Conservation (phyloP, 2,113 vertebrate genomes). For the Chionis minor region DNA sequence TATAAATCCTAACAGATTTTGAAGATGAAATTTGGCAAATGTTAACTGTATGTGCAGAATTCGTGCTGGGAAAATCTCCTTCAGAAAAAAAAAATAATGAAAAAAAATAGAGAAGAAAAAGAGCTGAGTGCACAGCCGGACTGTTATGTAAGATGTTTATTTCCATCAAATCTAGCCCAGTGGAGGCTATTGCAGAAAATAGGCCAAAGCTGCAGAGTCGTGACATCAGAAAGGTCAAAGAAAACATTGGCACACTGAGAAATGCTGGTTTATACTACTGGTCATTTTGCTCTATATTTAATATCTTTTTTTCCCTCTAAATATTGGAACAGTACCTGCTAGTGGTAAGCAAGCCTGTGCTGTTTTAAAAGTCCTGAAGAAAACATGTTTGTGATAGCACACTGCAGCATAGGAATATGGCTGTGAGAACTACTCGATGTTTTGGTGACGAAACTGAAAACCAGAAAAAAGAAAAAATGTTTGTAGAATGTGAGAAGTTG, state of each 20-base stretch:
- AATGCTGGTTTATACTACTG: neutral
- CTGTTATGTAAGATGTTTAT: constrained; percentile 81
- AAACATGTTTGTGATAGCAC: neutral
- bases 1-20: constrained; percentile 70
- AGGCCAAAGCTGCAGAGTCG: constrained; percentile 66
- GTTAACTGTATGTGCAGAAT: constrained; percentile 71
- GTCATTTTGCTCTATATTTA: neutral
- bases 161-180: constrained; percentile 63
- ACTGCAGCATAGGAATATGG: neutral
- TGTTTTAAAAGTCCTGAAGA: neutral
- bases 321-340: neutral
- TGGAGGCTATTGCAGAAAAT: constrained; percentile 66
- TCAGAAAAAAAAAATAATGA: neutral
- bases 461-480: neutral
- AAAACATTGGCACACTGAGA: neutral
- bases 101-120: neutral
- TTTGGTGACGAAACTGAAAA: neutral
- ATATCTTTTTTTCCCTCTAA: neutral
- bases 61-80: constrained; percentile 72
- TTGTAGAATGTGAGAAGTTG: neutral
- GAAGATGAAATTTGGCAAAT: constrained; percentile 65
- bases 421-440: neutral
- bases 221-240: constrained; percentile 63
- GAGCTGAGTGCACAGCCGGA: constrained; percentile 65
- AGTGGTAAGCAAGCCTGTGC: neutral